phyloP scores from a whole-genome alignment of 2,888 invertebrate genomes.

The Amorpha juglandis region DNA sequence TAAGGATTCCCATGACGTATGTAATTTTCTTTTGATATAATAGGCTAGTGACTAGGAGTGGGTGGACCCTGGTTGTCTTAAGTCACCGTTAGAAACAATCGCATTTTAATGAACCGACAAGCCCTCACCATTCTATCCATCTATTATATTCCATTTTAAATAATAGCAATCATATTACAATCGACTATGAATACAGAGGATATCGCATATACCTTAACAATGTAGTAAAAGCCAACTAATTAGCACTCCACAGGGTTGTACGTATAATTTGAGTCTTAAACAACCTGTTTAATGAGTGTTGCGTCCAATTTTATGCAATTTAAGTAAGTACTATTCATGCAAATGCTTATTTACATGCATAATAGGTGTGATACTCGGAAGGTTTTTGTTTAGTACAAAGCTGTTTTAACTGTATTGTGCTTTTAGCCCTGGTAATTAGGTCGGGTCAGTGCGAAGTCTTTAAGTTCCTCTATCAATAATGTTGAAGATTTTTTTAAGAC shows the following conservation, averaged over 20 bases:
- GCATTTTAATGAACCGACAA: neutral
- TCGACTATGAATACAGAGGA: constrained; percentile 30
- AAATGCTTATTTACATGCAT: constrained; percentile 42
- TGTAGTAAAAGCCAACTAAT: constrained; percentile 48
- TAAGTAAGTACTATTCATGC: constrained; percentile 41
- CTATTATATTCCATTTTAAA: constrained; percentile 4
- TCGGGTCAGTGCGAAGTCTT: neutral
- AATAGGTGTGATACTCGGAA: constrained; percentile 30
- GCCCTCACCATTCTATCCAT: neutral
- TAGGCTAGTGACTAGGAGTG: too few relatives aligned
- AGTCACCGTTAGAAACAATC: neutral
- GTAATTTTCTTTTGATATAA: neutral
- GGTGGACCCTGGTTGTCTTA: too few relatives aligned
- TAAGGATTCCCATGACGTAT: neutral
- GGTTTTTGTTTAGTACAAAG: constrained; percentile 11
- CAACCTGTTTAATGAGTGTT: constrained; percentile 48
- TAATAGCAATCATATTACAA: constrained; percentile 41
- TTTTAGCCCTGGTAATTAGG: neutral
- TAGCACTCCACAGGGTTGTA: constrained; percentile 43
- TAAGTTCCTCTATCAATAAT: neutral
- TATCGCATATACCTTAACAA: constrained; percentile 45
- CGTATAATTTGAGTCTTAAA: constrained; percentile 49
- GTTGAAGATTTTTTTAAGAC: too few relatives aligned
- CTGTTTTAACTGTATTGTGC: neutral
- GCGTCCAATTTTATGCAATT: constrained; percentile 51